These are phyloP conservation scores for Rhabdomys pumilio DNA, from an alignment of 2,797 vertebrate genomes.

Conservation along the genomic window DNA sequence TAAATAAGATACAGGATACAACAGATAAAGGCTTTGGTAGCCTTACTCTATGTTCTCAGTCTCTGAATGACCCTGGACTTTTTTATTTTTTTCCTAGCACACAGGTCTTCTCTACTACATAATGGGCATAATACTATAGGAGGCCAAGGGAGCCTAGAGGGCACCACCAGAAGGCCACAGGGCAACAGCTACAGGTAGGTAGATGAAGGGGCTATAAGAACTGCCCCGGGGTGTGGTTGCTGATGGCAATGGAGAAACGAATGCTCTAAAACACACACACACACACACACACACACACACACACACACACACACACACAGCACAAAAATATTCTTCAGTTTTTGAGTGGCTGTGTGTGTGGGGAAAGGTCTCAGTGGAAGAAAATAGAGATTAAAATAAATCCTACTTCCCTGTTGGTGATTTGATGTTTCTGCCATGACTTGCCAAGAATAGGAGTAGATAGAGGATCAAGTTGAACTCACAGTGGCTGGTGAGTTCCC, in stretches of 20 bases:
- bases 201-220: background rate
- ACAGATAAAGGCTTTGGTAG: background rate
- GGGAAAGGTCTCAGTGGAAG: background rate
- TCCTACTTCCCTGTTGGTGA: background rate
- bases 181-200: background rate
- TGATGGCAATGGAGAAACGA: background rate
- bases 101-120: background rate
- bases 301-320: background rate
- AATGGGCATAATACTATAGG: background rate
- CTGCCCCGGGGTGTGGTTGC: background rate
- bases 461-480: background rate
- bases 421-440: background rate
- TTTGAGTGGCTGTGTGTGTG: background rate
- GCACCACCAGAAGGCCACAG: background rate
- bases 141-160: background rate
- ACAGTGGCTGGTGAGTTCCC: background rate
- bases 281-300: background rate
- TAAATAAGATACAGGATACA: background rate
- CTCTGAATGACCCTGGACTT: background rate
- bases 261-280: background rate
- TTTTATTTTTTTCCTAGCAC: background rate
- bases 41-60: background rate
- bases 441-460: background rate
- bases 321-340: constrained; percentile 17
- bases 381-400: constrained; percentile 41